phyloP scores from a whole-genome alignment of 64 coral and sea anemone genomes.

The Platygyra sinensis region DNA sequence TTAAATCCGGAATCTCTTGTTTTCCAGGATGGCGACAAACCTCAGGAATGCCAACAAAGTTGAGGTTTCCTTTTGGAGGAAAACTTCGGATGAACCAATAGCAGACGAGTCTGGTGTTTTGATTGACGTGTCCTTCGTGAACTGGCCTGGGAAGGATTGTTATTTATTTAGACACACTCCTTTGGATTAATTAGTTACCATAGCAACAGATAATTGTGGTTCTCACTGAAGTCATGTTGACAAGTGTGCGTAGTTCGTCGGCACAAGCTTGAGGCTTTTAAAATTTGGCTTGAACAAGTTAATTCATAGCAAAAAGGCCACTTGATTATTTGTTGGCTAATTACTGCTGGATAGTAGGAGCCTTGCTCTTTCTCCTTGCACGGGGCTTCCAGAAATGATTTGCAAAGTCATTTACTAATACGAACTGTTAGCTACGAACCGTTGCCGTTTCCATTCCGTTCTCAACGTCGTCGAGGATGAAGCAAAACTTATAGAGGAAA shows the following conservation, averaged over 20 bases:
- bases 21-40: conserved; percentile 59
- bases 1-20: background rate
- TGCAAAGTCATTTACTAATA: background rate
- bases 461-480: background rate
- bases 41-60: conserved; percentile 63
- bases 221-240: background rate
- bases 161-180: conserved; percentile 27
- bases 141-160: background rate
- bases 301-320: background rate
- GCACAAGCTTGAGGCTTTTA: no score
- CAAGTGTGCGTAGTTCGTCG: background rate
- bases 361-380: background rate
- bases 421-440: background rate
- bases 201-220: background rate
- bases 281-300: no score
- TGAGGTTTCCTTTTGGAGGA: background rate
- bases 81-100: background rate
- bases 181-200: background rate
- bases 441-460: background rate
- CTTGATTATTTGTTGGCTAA: background rate
- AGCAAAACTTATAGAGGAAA: background rate
- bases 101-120: background rate
- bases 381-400: background rate
- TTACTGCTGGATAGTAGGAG: background rate
- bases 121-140: background rate